Evolutionary conservation across 2,888 invertebrate genomes (phyloP), one percentile per base, ranked within the genome.

Genomic region (Pyrrhosoma nymphula): DNA sequence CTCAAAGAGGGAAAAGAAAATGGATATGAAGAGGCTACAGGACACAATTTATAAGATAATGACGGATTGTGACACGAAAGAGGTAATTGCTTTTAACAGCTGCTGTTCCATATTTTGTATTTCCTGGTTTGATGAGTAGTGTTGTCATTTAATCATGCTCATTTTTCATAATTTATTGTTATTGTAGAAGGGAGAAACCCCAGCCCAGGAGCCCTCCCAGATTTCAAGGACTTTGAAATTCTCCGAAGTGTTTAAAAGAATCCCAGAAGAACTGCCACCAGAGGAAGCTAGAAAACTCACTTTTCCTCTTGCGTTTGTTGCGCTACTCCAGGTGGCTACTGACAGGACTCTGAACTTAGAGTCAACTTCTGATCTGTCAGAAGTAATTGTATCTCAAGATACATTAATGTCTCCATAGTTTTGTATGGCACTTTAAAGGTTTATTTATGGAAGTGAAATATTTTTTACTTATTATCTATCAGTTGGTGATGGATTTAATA

Each of bases 11-110:
- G 98, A 99, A 12, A 99, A 99, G 96, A 98, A 98, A 95, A 98
- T 99, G 88, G 98, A 99, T 96, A 99, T 99, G 98, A 98, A 98
- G 96, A 98, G 98, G 96, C 97, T 99, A 90, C 99, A 99, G 96
- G 97, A 97, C n/a, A 97, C 98, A 95, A 98, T 99, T 96, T 98
- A 98, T 98, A 97, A 97, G 82, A 97, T 98, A 96, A 97, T 99
- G 18, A 97, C 97, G 0, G 97, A 97, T 39, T 88, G 95, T 6
- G 95, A 96, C 8, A 60, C 91, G 75, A 69, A 89, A 95, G 63
- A 91, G 75, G 95, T 88, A 93, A 75, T 75, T 12, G 1, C 16
- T 56, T 16, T 56, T 16, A 56, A 12, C 10, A 75, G 75, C 30
- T 10, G 12, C n/a, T 30, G 56, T 60, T 30, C n/a, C n/a, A n/a